Percentiles rank a stretch among this genome's conserved stretches.
Conservation (phyloP, 2,797 vertebrate species). For the Betta splendens region DNA sequence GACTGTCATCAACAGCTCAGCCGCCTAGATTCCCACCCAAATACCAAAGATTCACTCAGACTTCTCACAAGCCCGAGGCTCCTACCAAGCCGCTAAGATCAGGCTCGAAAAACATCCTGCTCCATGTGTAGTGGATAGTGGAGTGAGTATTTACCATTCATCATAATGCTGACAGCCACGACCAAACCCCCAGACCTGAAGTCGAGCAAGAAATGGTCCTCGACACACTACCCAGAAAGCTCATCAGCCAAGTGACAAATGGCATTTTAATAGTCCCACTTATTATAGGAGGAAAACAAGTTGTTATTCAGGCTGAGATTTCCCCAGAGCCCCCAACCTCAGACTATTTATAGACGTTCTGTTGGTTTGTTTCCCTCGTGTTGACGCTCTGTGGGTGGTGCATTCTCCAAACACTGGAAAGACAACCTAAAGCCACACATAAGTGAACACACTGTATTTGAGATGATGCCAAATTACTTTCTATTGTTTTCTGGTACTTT, state of each 20-base stretch:
- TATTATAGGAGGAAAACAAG: slow-evolving; percentile 72
- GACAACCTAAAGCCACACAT: slow-evolving; percentile 43
- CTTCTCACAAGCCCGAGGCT: slow-evolving; percentile 42
- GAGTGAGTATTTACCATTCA: slow-evolving; percentile 23
- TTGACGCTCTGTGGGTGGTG: slow-evolving; percentile 64
- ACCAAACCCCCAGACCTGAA: slow-evolving; percentile 24
- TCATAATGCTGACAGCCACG: slow-evolving; percentile 25
- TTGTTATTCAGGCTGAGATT: slow-evolving; percentile 74
- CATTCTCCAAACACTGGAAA: slow-evolving; percentile 62
- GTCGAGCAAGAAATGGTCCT: slow-evolving; percentile 26
- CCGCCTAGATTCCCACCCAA: slow-evolving; percentile 67
- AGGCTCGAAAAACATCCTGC: slow-evolving; percentile 12
- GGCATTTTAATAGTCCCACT: slow-evolving; percentile 51
- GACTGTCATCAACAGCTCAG: slow-evolving; percentile 66
- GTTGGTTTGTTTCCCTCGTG: slow-evolving; percentile 61
- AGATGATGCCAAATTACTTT: slow-evolving; percentile 38
- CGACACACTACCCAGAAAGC: slow-evolving; percentile 30
- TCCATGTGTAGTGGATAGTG: slow-evolving; percentile 8
- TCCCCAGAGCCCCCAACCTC: slow-evolving; percentile 69
- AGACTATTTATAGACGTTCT: slow-evolving; percentile 75
- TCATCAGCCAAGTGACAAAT: slow-evolving; percentile 54
- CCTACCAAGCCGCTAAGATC: slow-evolving; percentile 40
- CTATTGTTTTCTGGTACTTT: slow-evolving; percentile 28
- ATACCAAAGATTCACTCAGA: slow-evolving; percentile 63
- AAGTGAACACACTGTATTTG: slow-evolving; percentile 13